Evolutionary conservation across 2,888 invertebrate genomes (phyloP), one percentile per base, ranked within the genome.

Genomic region (Drosophila acutilabella): DNA sequence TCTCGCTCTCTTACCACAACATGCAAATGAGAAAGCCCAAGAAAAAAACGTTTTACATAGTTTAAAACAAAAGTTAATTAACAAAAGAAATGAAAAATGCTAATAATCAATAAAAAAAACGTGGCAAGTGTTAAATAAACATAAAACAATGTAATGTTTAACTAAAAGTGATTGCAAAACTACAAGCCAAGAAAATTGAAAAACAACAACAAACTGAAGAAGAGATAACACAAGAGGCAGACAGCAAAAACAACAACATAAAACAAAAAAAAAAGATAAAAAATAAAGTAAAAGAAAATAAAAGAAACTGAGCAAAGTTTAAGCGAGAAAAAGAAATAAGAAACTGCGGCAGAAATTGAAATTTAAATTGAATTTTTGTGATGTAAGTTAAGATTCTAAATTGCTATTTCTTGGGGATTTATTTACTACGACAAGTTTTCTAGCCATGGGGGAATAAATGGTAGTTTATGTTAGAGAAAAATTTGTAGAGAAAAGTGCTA

Each of bases 21-120:
- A 48, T 78, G 77, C 78, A 89, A 89, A 84, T 89, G 87, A 77
- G 80, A 87, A 86, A 89, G 72, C 85, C 81, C 50, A 88, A 81
- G 82, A 87, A 81, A 79, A 84, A 78, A 77, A 70, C 65, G 78
- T 82, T 23, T 23, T 23, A 23, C 23, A 23, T 23, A 23, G 23
- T 81, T 74, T 75, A 74, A 73, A 57, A 20, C 64, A 64, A 64
- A 64, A 60, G 62, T 53, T 53, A 73, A 59, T 62, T 61, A 68
- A 70, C 44, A 44, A 64, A 52, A 52, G 36, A 61, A 64, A 51
- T 38, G 18, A 13, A 58, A 45, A 8, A 18, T 36, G 59, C 16
- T 10, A 58, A 66, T 44, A 56, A 30, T 26, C 23, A 40, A 52
- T 40, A 71, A 67, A 78, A 68, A 60, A 78, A 68, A 60, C 58